These are phyloP conservation scores for Tachysurus fulvidraco DNA, from an alignment of 2,113 vertebrate genomes.

Conservation along the genomic window DNA sequence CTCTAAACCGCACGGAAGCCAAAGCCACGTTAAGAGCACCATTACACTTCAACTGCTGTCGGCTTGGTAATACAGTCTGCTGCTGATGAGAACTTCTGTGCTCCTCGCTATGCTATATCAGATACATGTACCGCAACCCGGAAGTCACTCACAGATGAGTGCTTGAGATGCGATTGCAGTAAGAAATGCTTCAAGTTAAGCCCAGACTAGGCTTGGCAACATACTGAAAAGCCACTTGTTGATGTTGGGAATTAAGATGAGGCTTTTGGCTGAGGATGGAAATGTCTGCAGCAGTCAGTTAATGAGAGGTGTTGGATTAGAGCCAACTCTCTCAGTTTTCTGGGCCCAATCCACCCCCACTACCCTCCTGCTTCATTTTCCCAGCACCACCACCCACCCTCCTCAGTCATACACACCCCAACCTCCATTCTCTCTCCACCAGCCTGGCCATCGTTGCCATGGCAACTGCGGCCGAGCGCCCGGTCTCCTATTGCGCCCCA, in stretches of 20 bases:
- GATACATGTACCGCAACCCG: slow-evolving; percentile 1
- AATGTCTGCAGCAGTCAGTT: slow-evolving; percentile 16
- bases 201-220: slow-evolving; percentile 3
- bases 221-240: slow-evolving; percentile 30
- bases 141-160: not conserved
- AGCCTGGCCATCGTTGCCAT: slow-evolving; percentile 75
- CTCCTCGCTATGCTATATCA: not conserved
- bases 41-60: slow-evolving; percentile 56
- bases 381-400: slow-evolving; percentile 38
- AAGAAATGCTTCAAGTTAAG: slow-evolving; percentile 30
- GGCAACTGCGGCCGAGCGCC: slow-evolving; percentile 74
- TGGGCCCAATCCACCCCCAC: slow-evolving; percentile 17
- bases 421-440: slow-evolving; percentile 76
- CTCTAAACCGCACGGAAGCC: slow-evolving; percentile 72
- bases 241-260: slow-evolving; percentile 38
- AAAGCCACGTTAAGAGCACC: slow-evolving; percentile 70
- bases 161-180: slow-evolving; percentile 12
- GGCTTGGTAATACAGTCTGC: slow-evolving; percentile 60
- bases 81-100: slow-evolving; percentile 45
- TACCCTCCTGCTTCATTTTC: slow-evolving; percentile 46
- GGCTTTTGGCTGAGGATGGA: slow-evolving; percentile 27
- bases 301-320: slow-evolving; percentile 43
- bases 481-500: slow-evolving; percentile 72
- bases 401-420: slow-evolving; percentile 55
- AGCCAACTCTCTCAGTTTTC: slow-evolving; percentile 33